phyloP scores from a whole-genome alignment of 2,113 vertebrate genomes.

The Pluvianellus socialis region DNA sequence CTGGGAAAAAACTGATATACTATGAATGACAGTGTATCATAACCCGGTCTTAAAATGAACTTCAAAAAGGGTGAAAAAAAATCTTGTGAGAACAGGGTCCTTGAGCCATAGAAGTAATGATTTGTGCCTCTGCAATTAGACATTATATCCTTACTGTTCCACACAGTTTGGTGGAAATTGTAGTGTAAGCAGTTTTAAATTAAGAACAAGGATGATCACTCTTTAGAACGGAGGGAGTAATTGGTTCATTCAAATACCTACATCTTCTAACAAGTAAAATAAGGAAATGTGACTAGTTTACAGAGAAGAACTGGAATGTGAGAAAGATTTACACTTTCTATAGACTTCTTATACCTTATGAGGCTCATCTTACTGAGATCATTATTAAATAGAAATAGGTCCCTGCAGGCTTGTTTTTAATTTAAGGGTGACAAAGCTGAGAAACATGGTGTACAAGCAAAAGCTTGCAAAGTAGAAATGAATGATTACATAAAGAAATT shows the following conservation, averaged over 20 bases:
- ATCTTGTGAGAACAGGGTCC: neutral
- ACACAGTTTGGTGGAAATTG: neutral
- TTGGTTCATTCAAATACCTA: constrained; percentile 10
- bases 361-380: neutral
- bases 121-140: constrained; percentile 3
- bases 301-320: constrained; percentile 5
- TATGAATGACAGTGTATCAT: neutral
- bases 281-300: constrained; percentile 1
- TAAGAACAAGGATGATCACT: neutral
- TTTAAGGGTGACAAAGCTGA: constrained; percentile 15
- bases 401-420: constrained; percentile 12
- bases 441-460: neutral
- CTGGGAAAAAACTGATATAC: neutral
- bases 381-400: neutral
- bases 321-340: neutral
- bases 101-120: neutral
- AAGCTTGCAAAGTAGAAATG: constrained; percentile 12
- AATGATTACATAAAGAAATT: neutral
- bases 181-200: constrained; percentile 33
- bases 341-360: neutral
- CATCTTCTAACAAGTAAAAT: neutral
- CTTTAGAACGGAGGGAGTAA: constrained; percentile 1
- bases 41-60: neutral
- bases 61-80: neutral
- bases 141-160: neutral